Percentiles rank a stretch among this genome's conserved stretches.
Conservation (phyloP, 2,113 vertebrate species). For the Castor canadensis region DNA sequence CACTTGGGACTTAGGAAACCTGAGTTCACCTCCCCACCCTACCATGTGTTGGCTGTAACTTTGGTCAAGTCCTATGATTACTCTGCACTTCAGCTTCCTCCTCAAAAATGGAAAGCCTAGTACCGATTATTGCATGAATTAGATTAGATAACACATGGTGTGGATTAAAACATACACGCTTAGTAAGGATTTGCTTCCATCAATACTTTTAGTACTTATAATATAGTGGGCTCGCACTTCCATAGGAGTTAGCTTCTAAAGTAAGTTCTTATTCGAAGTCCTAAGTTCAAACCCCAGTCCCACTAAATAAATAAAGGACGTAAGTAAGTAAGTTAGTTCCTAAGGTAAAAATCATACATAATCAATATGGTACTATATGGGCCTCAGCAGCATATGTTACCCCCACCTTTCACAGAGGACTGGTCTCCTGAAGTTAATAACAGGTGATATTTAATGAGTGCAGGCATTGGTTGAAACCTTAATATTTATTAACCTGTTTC, state of each 20-base stretch:
- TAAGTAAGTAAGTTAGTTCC: too few species aligned
- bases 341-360: neutral
- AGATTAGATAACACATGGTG: neutral
- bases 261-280: neutral
- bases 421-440: neutral
- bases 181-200: neutral
- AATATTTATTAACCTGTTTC: neutral
- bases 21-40: neutral
- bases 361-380: neutral
- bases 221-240: neutral
- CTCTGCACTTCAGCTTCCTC: neutral
- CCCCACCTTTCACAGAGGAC: neutral
- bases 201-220: neutral
- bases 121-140: neutral
- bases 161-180: neutral
- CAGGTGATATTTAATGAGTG: neutral
- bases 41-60: neutral
- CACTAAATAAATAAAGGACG: too few species aligned
- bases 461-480: neutral
- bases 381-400: neutral
- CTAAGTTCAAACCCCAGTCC: too few species aligned
- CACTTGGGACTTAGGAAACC: neutral
- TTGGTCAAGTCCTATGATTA: neutral
- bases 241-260: neutral
- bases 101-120: neutral